Conservation (phyloP, 2,797 vertebrate species). For the Alectoris magna region DNA sequence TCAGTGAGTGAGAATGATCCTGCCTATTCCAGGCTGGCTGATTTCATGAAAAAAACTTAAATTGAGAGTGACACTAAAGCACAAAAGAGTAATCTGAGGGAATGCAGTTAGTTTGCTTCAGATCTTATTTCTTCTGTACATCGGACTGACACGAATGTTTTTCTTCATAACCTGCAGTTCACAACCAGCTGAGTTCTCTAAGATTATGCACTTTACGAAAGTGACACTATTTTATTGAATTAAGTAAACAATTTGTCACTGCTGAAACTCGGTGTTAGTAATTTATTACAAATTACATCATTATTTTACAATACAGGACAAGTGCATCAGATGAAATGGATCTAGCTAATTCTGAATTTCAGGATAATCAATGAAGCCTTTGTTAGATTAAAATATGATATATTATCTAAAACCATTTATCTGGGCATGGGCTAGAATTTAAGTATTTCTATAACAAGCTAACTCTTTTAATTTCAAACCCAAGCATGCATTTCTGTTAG, state of each 20-base stretch:
- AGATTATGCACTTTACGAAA: slow-evolving; percentile 54
- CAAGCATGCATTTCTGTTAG: neutral
- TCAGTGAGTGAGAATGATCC: slow-evolving; percentile 31
- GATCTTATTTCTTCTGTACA: slow-evolving; percentile 62
- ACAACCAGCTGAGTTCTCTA: slow-evolving; percentile 53
- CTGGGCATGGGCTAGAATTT: slow-evolving; percentile 16
- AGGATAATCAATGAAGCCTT: slow-evolving; percentile 39
- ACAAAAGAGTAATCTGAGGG: slow-evolving; percentile 70
- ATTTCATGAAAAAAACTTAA: slow-evolving; percentile 26
- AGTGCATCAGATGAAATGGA: slow-evolving; percentile 54
- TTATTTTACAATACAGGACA: slow-evolving; percentile 54
- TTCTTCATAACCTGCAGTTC: slow-evolving; percentile 68
- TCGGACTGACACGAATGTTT: slow-evolving; percentile 60
- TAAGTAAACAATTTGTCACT: slow-evolving; percentile 76
- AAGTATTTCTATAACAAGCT: slow-evolving; percentile 27
- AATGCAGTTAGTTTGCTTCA: slow-evolving; percentile 66
- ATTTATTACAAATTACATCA: slow-evolving; percentile 76
- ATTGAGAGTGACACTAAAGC: slow-evolving; percentile 70
- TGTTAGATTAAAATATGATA: slow-evolving; percentile 60
- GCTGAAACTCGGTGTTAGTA: slow-evolving; percentile 54
- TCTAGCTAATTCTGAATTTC: slow-evolving; percentile 57
- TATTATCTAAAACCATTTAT: slow-evolving; percentile 67
- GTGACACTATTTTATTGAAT: slow-evolving; percentile 74
- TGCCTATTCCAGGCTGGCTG: slow-evolving; percentile 42
- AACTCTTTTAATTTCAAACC: slow-evolving; percentile 52